These are phyloP conservation scores for Meloidogyne chitwoodi DNA, from an alignment of 1,140 invertebrate species.

Conservation along the genomic window DNA sequence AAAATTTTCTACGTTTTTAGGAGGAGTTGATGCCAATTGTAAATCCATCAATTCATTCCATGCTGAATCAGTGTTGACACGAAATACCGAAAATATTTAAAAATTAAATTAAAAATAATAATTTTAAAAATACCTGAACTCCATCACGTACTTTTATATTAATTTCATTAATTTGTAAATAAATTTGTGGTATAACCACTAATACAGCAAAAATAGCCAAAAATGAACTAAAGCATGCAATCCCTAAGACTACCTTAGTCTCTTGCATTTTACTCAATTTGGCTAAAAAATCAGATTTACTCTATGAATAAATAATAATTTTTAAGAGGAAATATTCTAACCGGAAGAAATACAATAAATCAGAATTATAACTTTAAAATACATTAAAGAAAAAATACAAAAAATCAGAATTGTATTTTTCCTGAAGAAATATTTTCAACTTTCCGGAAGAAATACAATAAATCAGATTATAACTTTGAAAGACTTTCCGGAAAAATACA, in stretches of 20 bases:
- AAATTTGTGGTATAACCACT: constrained; percentile 35
- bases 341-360: too few relatives aligned
- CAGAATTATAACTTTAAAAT: too few relatives aligned
- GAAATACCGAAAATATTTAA: constrained; percentile 17
- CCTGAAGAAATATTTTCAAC: too few relatives aligned
- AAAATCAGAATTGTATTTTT: too few relatives aligned
- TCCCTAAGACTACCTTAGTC: constrained; percentile 36
- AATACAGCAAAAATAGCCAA: constrained; percentile 35
- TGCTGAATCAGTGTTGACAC: constrained; percentile 37
- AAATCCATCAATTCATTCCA: constrained; percentile 48
- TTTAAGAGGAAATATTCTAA: too few relatives aligned
- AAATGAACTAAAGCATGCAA: constrained; percentile 35
- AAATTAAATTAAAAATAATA: background rate
- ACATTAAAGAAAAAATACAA: too few relatives aligned
- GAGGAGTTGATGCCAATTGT: constrained; percentile 37
- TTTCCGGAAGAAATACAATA: too few relatives aligned
- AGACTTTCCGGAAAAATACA: too few relatives aligned
- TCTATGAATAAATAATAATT: too few relatives aligned
- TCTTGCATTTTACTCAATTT: constrained; percentile 30
- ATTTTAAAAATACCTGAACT: constrained; percentile 9
- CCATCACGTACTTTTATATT: constrained; percentile 31
- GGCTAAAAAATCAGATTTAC: too few relatives aligned
- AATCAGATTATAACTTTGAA: too few relatives aligned
- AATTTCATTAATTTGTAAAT: constrained; percentile 37
- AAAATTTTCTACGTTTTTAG: constrained; percentile 32